Base-by-base conservation (phyloP, 1,140 invertebrate species). In the Polyergus mexicanus region DNA sequence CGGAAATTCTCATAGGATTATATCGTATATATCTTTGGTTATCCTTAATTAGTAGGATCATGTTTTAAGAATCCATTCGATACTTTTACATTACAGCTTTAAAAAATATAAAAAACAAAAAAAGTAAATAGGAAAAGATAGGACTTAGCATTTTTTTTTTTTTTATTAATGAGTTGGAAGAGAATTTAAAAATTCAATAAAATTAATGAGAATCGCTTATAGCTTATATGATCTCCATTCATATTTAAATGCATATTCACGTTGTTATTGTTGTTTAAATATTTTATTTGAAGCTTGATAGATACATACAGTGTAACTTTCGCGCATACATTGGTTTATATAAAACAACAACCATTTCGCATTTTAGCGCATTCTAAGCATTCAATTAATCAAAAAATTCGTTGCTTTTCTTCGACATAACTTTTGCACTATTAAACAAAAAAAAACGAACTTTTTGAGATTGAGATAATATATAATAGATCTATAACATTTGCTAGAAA, bases 241-340 rank as follows among this genome's bases (percentile, higher is more conserved):
- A 51, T 66, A 51, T 68, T 68, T 35, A 80, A 69, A 80, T 80
- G 51, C 28, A 68, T 25, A 2, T 35, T n/a, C 11, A 51, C 2
- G 4, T 54, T 69, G 8, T 5, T 62, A 25, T 66, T 68, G 7
- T 51, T 68, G 62, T 69, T 69, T n/a, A 80, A 69, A 28, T 65
- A 77, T 65, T 80, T 80, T 80, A 80, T 80, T 80, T 1, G 16
- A 44, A 54, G 32, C 19, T 22, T 56, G 66, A 32, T 41, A 69
- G n/a, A 80, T 69, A 80, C 28, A 77, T 25, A 7, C n/a, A n/a
- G 22, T 68, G 16, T 63, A 66, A 78, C n/a, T 32, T 41, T 54
- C 22, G n/a, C 3, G 54, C 62, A 25, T 68, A 68, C 10, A 68
- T 0, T 65, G 8, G n/a, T 69, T 80, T 38, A 25, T 25, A 68